These are phyloP conservation scores for Spisula solida DNA, from an alignment of 2,888 invertebrate species.

Conservation along the genomic window DNA sequence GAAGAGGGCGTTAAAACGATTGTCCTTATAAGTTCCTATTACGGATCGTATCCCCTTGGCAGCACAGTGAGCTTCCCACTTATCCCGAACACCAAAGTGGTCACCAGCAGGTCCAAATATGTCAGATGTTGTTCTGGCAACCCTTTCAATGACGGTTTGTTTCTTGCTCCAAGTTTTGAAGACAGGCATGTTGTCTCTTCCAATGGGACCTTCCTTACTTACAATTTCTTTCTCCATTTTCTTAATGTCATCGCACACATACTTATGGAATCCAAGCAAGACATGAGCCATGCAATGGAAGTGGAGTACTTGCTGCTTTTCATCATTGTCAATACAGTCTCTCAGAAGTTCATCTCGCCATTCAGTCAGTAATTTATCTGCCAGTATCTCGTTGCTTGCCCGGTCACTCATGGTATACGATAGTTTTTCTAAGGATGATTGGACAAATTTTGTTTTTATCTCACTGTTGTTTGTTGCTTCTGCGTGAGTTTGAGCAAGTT, in stretches of 20 bases:
- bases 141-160: neutral
- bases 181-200: neutral
- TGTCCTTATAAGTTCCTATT: neutral
- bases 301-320: neutral
- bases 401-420: neutral
- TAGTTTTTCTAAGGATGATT: neutral
- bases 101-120: neutral
- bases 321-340: neutral
- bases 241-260: neutral
- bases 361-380: neutral
- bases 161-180: neutral
- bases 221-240: neutral
- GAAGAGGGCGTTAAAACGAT: neutral
- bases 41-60: neutral
- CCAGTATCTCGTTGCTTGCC: neutral
- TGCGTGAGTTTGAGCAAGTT: neutral
- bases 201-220: neutral
- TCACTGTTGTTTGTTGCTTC: neutral
- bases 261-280: neutral
- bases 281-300: constrained; percentile 1
- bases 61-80: neutral
- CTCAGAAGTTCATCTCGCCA: neutral
- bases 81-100: neutral
- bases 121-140: neutral
- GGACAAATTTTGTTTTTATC: neutral